Percentiles rank a stretch among this genome's conserved stretches.
phyloP scores from a whole-genome alignment of 2,113 vertebrate genomes.

The Pandion haliaetus region DNA sequence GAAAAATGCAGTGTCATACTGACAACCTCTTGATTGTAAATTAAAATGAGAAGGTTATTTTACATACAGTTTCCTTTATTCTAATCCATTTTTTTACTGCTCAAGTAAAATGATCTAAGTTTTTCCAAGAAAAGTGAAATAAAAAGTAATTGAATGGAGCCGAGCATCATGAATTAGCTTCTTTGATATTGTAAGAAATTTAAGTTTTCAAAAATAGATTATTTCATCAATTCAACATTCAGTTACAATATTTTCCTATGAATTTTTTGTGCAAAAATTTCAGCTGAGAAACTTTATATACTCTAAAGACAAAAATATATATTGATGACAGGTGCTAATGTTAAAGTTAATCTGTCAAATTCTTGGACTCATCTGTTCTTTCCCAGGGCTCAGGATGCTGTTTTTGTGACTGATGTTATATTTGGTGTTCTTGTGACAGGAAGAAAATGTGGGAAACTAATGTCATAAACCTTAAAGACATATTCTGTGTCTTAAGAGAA shows the following conservation, averaged over 20 bases:
- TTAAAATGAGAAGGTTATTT: background rate
- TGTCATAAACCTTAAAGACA: background rate
- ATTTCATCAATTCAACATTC: background rate
- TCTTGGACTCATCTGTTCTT: background rate
- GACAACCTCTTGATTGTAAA: background rate
- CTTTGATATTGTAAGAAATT: background rate
- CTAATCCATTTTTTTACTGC: background rate
- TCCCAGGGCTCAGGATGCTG: background rate
- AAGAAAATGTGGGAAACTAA: background rate
- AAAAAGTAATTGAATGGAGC: background rate
- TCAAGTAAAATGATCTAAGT: background rate
- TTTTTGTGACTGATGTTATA: background rate
- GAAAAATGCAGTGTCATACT: background rate
- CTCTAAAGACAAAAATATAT: background rate
- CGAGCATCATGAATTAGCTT: background rate
- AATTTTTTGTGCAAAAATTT: background rate
- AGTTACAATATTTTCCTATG: background rate
- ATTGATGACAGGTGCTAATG: background rate
- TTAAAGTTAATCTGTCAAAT: background rate
- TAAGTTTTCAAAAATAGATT: background rate
- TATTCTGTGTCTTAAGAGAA: background rate
- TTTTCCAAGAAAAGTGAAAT: background rate
- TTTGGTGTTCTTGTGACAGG: background rate
- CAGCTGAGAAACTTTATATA: background rate
- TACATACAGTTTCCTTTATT: background rate